Percentiles rank a stretch among this genome's conserved stretches.
Evolutionary conservation across 2,888 invertebrate species (phyloP).

Genomic region (Branchipolynoe longqiensis): DNA sequence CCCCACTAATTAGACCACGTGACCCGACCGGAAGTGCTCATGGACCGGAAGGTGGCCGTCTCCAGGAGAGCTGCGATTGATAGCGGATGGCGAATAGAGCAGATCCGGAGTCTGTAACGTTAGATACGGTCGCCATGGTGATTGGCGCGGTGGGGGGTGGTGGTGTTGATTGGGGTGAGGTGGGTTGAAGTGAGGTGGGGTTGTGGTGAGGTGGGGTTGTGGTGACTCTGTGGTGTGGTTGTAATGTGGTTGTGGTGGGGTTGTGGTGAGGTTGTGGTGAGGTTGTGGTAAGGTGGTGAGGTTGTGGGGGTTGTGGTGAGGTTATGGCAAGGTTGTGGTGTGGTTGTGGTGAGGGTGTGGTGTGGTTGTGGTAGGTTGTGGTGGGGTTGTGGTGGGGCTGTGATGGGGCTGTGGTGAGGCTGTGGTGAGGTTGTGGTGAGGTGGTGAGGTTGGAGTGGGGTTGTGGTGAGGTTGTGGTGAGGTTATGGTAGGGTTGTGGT

Average conservation of each 20-base stretch:
- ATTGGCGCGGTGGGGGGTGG: too few relatives aligned
- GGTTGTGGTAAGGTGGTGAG: not conserved
- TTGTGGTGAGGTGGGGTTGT: not conserved
- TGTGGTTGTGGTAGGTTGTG: not conserved
- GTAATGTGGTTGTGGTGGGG: too few relatives aligned
- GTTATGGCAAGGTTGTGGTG: not conserved
- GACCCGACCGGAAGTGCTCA: constrained; percentile 1
- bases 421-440: not conserved
- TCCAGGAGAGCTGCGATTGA: not conserved
- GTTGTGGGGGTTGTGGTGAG: not conserved
- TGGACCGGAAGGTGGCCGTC: not conserved
- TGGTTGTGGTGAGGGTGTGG: not conserved
- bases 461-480: not conserved
- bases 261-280: not conserved
- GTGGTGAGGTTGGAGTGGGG: not conserved
- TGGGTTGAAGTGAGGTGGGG: not conserved
- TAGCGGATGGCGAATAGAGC: not conserved
- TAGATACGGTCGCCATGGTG: constrained; percentile 11
- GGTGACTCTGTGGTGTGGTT: not conserved
- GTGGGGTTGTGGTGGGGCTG: not conserved
- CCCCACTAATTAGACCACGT: constrained; percentile 39
- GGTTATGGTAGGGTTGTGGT: not conserved
- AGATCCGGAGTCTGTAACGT: not conserved
- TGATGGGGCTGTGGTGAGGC: not conserved
- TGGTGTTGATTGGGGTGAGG: not conserved